Base-by-base conservation (phyloP, 35 echinoderm and acorn worm genomes). In the Chiridota heheva region DNA sequence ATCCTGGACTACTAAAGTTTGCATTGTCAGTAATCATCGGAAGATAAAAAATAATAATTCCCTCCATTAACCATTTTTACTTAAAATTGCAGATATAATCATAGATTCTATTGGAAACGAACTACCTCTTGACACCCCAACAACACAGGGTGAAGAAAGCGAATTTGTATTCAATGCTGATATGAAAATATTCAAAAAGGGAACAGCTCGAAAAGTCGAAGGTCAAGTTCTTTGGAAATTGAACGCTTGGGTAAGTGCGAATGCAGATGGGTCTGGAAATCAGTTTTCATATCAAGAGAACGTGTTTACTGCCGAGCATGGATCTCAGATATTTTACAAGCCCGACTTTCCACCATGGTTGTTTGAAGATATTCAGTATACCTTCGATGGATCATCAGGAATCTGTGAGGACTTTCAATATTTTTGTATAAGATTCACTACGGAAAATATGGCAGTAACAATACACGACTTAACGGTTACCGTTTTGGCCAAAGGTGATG, bases 221-320 rank as follows among this genome's bases (percentile, higher is more conserved):
- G 93, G 93, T 13, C 56, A 58, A 37, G 71, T 87, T 31, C 44
- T 96, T 5, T 96, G 93, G 93, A 49, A 66, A 28, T 29, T 96
- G 17, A 62, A 56, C 22, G 59, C 81, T 12, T 97, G 51, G 74
- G 88, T 84, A 30, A 97, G 93, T 60, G 47, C 59, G 18, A 97
- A 87, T 56, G 66, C 26, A 1, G 78, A 97, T 79, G 93, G 93
- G 15, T 33, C 68, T 38, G 92, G 92, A 55, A 15, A 35, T 27
- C 48, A 64, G 28, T 96, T 69, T 39, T 71, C 62, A 25, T 63
- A 90, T 40, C 38, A 83, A 13, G 13, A 4, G 17, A 88, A 96
- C 47, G 76, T 78, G 28, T 73, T 96, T 44, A 82, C 58, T 8
- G 68, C 84, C 40, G 30, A 42, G n/a, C 81, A 90, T 36, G 51